phyloP scores from a whole-genome alignment of 2,888 invertebrate genomes.

The Tipula helvola region DNA sequence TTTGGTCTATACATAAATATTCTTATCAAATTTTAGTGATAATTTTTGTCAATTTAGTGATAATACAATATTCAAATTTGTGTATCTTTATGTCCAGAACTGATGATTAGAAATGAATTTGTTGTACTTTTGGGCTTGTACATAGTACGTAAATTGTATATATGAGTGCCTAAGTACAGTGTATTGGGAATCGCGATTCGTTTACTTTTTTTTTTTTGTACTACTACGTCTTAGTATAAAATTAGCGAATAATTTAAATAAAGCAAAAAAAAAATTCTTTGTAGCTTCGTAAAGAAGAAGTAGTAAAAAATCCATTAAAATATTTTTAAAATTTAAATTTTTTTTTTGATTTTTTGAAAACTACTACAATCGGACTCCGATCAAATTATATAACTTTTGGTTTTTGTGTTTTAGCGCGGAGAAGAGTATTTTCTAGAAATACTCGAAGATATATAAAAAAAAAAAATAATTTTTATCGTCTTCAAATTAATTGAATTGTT shows the following conservation, averaged over 20 bases:
- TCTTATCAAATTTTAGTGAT: neutral
- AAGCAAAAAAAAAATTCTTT: neutral
- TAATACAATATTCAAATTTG: neutral
- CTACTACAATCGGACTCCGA: neutral
- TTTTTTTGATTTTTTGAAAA: neutral
- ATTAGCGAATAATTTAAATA: neutral
- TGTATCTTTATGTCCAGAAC: neutral
- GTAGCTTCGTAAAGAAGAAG: neutral
- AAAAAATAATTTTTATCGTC: neutral
- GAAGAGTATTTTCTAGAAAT: neutral
- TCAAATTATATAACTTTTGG: neutral
- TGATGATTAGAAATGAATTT: neutral
- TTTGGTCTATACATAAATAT: neutral
- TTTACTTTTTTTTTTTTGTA: neutral
- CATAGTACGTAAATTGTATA: neutral
- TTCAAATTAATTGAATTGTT: slow-evolving; percentile 4
- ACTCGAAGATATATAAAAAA: neutral
- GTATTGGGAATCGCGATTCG: neutral
- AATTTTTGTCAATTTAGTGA: slow-evolving; percentile 4
- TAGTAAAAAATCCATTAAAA: neutral
- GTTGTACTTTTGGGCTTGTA: neutral
- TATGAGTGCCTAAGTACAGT: neutral
- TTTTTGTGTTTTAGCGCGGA: neutral
- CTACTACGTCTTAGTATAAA: neutral
- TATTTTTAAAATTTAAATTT: neutral